These are phyloP conservation scores for Drosophila saltans DNA, from an alignment of 1,140 invertebrate species.

Conservation along the genomic window DNA sequence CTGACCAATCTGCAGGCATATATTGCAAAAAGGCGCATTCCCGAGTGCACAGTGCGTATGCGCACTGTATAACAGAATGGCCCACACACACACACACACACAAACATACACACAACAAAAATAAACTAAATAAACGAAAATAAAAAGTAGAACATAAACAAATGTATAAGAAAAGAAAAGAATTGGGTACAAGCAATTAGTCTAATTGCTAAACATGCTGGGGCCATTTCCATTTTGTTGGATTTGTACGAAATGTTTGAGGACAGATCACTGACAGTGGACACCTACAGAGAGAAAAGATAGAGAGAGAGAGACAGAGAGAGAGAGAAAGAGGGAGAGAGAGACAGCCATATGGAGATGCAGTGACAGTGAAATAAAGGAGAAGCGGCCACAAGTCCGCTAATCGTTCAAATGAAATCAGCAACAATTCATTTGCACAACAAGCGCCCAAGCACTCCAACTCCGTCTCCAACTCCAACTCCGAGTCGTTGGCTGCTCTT, in stretches of 20 bases:
- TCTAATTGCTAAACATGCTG: constrained; percentile 76
- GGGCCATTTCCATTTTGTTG: constrained; percentile 69
- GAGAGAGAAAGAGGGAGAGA: neutral
- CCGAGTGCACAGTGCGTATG: constrained; percentile 71
- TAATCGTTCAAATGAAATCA: constrained; percentile 83
- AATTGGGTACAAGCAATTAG: constrained; percentile 69
- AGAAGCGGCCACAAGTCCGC: constrained; percentile 46
- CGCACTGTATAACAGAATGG: constrained; percentile 45
- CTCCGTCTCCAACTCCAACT: constrained; percentile 10
- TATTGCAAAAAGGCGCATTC: constrained; percentile 72
- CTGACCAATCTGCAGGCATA: constrained; percentile 75
- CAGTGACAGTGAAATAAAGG: neutral
- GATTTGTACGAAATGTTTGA: constrained; percentile 25
- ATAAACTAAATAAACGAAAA: neutral
- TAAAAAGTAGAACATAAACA: neutral
- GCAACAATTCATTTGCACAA: constrained; percentile 83
- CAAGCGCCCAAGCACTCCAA: constrained; percentile 58
- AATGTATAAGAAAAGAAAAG: neutral
- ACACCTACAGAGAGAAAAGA: neutral
- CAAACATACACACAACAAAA: constrained; percentile 1
- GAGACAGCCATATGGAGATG: neutral
- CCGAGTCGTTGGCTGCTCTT: constrained; percentile 42
- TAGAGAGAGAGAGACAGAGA: constrained; percentile 24
- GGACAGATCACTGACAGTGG: constrained; percentile 10
- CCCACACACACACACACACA: constrained; percentile 26